Evolutionary conservation across 2,113 vertebrate genomes (phyloP).

Genomic region (Brachyhypopomus gauderio): DNA sequence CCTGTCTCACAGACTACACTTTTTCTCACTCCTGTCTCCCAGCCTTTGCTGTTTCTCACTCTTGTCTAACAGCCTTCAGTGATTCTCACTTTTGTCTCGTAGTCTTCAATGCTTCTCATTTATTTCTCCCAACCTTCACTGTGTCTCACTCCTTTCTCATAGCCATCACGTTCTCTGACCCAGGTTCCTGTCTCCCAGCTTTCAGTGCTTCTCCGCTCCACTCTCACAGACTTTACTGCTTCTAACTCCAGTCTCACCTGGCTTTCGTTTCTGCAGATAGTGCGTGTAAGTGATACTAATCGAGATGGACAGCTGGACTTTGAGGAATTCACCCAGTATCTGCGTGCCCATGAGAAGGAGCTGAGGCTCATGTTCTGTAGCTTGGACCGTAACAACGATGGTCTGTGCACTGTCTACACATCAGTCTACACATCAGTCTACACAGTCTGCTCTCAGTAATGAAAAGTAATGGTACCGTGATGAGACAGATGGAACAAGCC

Average conservation of each 20-base stretch:
- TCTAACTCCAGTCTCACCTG: background rate
- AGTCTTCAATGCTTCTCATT: no score
- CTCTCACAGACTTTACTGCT: background rate
- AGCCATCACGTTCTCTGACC: no score
- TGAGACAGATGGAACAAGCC: no score
- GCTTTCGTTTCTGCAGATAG: slow-evolving; percentile 59
- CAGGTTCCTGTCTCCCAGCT: no score
- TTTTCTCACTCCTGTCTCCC: no score
- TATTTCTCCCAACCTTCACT: no score
- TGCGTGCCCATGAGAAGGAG: slow-evolving; percentile 80
- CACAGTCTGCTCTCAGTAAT: background rate
- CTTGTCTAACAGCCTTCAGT: no score
- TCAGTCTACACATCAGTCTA: slow-evolving; percentile 11
- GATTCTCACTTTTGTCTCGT: no score
- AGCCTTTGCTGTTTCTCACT: no score
- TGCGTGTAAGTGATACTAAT: slow-evolving; percentile 70
- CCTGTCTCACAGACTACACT: no score
- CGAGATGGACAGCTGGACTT: slow-evolving; percentile 78
- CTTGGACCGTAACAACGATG: slow-evolving; percentile 83
- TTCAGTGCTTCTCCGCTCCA: background rate
- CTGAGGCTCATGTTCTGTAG: slow-evolving; percentile 81
- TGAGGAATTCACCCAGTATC: slow-evolving; percentile 81
- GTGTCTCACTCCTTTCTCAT: no score
- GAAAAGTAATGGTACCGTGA: no score
- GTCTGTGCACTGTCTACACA: slow-evolving; percentile 58